Base-by-base conservation (phyloP, 2,797 vertebrate genomes). In the Melanotaenia boesemani region DNA sequence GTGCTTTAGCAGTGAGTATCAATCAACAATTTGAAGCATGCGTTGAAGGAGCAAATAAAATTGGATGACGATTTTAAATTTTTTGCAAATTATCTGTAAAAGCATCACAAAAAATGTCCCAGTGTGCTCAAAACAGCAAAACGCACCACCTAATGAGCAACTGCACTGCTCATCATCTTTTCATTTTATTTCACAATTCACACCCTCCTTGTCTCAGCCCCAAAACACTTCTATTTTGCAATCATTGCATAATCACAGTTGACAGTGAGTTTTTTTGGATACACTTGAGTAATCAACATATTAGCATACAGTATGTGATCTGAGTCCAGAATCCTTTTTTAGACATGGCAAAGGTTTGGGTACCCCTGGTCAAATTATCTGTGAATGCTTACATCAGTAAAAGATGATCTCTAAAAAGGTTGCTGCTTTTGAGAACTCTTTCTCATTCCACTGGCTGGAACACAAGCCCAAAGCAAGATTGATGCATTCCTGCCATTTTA, bases 231-330 rank as follows among this genome's bases (percentile, higher is more conserved):
- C 26, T 26, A 48, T 24, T 36, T 46, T 9, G 37, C 20, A 57
- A 50, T 76, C 36, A 20, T 24, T 54, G 39, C 64, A 56, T 77
- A 67, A 84, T 72, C 56, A 66, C 36, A 61, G 70, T 32, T 67
- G 67, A 58, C 32, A 50, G 15, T 5, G 16, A 57, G 46, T 28
- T 5, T 22, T 30, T 26, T 60, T 28, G 46, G 18, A 71, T 26
- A 22, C 10, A 48, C 26, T 55, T 37, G 32, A 37, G 55, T 39
- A 55, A 72, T 60, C 2, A 5, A 56, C 54, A 56, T 24, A 70
- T 46, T 64, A 54, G 61, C 62, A 62, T 37, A 46, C 44, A 52
- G 30, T 36, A 52, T 22, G 36, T 13, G 54, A 60, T 39, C 36
- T 46, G 39, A 76, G 50, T 24, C 18, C 26, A 50, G 30, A 34